Evolutionary conservation across 2,797 vertebrate genomes (phyloP).

Genomic region (Pseudochaenichthys georgianus): DNA sequence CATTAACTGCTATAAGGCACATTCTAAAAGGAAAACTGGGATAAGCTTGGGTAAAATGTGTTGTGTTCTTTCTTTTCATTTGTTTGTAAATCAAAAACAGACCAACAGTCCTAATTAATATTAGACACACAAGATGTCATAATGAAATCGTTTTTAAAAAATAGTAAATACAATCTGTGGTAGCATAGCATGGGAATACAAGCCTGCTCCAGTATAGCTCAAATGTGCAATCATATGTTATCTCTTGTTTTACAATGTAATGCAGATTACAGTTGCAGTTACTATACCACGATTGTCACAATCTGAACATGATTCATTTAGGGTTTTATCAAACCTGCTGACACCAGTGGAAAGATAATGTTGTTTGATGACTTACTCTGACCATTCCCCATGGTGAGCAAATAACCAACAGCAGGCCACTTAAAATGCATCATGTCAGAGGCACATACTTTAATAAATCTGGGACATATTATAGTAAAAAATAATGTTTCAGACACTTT

Average conservation of each 20-base stretch:
- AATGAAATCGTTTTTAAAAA: no score
- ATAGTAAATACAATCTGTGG: no score
- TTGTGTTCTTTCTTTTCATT: background rate
- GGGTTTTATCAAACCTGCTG: background rate
- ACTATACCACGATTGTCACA: background rate
- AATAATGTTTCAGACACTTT: background rate
- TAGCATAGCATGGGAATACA: background rate
- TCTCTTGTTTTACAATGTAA: background rate
- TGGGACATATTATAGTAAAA: background rate
- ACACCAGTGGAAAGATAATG: background rate
- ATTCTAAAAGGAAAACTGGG: background rate
- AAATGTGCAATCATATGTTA: background rate
- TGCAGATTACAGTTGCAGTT: background rate
- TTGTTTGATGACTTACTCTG: background rate
- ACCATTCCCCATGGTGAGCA: background rate
- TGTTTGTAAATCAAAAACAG: background rate
- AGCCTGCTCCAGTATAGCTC: background rate
- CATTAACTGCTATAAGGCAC: background rate
- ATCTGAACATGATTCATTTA: background rate
- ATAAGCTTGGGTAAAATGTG: no score
- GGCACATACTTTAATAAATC: background rate
- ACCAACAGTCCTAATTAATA: background rate
- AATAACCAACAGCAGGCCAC: background rate
- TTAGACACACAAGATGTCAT: background rate
- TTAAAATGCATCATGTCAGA: no score